These are phyloP conservation scores for Condylostylus longicornis DNA, from an alignment of 1,140 invertebrate species.

Conservation along the genomic window DNA sequence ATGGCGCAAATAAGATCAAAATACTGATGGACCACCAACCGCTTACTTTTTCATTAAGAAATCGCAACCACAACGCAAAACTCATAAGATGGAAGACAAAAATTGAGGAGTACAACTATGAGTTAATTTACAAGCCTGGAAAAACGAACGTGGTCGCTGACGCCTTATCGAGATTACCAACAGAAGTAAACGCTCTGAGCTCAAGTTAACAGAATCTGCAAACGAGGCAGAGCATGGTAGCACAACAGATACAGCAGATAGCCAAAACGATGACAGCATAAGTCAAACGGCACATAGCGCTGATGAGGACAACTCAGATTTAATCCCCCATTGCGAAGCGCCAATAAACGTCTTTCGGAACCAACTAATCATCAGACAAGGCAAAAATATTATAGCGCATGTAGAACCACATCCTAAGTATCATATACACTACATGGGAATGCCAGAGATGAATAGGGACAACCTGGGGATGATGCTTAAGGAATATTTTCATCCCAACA, in stretches of 20 bases:
- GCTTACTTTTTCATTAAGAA: constrained; percentile 25
- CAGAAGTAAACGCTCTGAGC: too few species aligned
- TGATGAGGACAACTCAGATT: not conserved
- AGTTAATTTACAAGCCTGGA: constrained; percentile 16
- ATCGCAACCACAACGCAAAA: constrained; percentile 23
- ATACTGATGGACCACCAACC: constrained; percentile 23
- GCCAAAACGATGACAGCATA: not conserved
- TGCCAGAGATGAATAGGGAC: not conserved
- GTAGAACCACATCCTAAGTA: constrained; percentile 3
- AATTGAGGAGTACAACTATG: constrained; percentile 19
- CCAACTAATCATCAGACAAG: constrained; percentile 2
- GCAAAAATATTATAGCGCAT: not conserved
- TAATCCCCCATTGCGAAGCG: constrained; percentile 3
- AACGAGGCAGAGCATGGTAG: not conserved
- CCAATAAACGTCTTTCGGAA: constrained; percentile 5
- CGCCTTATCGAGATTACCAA: not conserved
- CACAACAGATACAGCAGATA: not conserved
- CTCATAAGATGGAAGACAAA: constrained; percentile 23
- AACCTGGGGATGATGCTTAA: not conserved
- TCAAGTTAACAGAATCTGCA: not conserved
- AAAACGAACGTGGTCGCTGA: constrained; percentile 6
- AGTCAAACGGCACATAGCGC: not conserved
- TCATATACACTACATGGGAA: not conserved
- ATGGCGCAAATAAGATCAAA: constrained; percentile 11
- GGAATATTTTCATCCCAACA: not conserved